phyloP scores from a whole-genome alignment of 2,888 invertebrate species.

The Pristionchus mayeri region DNA sequence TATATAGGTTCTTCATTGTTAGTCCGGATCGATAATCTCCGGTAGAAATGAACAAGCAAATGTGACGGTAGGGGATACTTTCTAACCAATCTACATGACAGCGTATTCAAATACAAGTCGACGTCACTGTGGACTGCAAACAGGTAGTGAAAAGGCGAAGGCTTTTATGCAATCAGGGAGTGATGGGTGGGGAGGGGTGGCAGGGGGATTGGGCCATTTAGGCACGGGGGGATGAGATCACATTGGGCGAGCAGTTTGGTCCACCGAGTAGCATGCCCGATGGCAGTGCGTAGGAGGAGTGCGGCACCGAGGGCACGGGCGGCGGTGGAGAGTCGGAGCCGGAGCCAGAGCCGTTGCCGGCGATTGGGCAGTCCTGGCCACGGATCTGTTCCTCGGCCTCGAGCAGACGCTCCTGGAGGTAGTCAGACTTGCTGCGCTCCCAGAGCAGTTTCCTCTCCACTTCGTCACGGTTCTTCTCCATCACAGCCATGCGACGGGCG shows the following conservation, averaged over 20 bases:
- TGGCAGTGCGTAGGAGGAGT: not conserved
- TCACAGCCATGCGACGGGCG: slow-evolving; percentile 24
- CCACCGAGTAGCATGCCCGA: not conserved
- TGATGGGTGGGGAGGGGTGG: not conserved
- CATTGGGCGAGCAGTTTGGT: slow-evolving; percentile 28
- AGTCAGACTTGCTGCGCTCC: slow-evolving; percentile 20
- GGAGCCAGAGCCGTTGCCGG: no score
- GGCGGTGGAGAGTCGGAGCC: not conserved
- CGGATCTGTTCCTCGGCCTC: slow-evolving; percentile 29
- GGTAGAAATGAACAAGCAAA: not conserved
- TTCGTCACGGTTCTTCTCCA: slow-evolving; percentile 37
- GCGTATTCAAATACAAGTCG: not conserved
- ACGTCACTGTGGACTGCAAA: no score
- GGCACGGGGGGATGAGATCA: slow-evolving; percentile 33
- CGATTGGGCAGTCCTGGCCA: not conserved
- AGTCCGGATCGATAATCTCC: not conserved
- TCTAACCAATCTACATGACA: slow-evolving; percentile 36
- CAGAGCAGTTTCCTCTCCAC: slow-evolving; percentile 3
- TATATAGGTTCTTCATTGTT: slow-evolving; percentile 29
- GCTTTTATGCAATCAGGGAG: slow-evolving; percentile 10
- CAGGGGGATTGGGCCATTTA: not conserved
- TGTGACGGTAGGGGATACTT: no score
- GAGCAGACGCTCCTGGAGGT: slow-evolving; percentile 25
- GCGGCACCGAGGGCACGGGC: slow-evolving; percentile 9
- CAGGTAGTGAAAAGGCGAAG: no score